Conservation (phyloP, 2,888 invertebrate genomes). For the Drosophila subquinaria region DNA sequence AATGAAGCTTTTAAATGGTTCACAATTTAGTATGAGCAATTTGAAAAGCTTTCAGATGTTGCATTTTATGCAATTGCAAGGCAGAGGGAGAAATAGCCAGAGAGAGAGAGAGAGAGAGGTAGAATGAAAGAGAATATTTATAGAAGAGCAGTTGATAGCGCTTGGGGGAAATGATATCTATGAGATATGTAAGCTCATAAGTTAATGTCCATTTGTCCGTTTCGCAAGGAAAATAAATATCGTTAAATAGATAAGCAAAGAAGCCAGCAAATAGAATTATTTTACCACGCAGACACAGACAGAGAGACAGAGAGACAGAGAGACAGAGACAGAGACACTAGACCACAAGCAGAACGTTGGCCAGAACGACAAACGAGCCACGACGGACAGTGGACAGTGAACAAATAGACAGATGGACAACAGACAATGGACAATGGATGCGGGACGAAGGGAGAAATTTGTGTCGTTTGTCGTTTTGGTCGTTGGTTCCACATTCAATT, state of each 20-base stretch:
- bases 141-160: constrained; percentile 2
- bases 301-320: neutral
- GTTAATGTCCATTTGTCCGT: constrained; percentile 51
- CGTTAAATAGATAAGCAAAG: constrained; percentile 69
- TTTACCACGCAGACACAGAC: constrained; percentile 42
- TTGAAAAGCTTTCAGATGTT: neutral
- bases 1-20: neutral
- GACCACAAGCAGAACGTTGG: constrained; percentile 37
- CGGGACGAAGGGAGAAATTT: constrained; percentile 20
- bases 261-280: constrained; percentile 72
- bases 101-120: neutral
- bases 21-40: neutral
- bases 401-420: neutral
- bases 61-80: neutral
- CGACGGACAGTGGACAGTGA: constrained; percentile 11
- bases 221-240: constrained; percentile 62
- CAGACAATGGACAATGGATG: constrained; percentile 5
- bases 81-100: neutral
- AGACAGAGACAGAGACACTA: constrained; percentile 7
- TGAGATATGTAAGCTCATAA: constrained; percentile 51
- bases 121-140: neutral
- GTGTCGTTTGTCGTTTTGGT: constrained; percentile 39
- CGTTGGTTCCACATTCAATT: constrained; percentile 58
- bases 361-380: constrained; percentile 26
- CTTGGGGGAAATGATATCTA: constrained; percentile 18